A percentile compares a stretch with the other conserved stretches of the same genome.
Conservation (phyloP, 2,888 invertebrate genomes). For the Eubasilissa splendida region DNA sequence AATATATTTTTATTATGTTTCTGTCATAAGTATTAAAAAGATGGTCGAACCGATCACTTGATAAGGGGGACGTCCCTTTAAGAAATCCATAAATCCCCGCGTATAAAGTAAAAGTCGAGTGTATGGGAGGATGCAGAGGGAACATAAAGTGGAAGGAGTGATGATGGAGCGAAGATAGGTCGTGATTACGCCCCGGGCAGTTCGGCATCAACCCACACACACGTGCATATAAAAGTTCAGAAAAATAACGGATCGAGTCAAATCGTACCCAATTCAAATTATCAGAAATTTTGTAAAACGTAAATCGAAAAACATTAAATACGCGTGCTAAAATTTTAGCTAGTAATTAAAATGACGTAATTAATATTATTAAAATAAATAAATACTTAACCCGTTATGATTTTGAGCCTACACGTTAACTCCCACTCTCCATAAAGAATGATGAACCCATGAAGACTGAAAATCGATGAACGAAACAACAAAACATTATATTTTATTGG, state of each 20-base stretch:
- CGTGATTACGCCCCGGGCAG: constrained; percentile 24
- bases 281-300: too few relatives aligned
- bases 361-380: not conserved
- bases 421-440: constrained; percentile 28
- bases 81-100: constrained; percentile 3
- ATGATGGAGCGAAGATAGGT: constrained; percentile 28
- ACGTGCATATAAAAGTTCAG: not conserved
- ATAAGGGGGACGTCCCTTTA: constrained; percentile 4
- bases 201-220: constrained; percentile 14
- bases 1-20: too few relatives aligned
- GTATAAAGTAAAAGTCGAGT: constrained; percentile 1
- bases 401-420: not conserved
- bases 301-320: too few relatives aligned
- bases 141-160: constrained; percentile 27
- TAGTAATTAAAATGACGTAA: not conserved
- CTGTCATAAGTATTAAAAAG: too few relatives aligned
- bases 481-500: constrained; percentile 23
- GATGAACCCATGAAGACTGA: constrained; percentile 27
- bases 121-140: constrained; percentile 2
- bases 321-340: too few relatives aligned
- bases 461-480: constrained; percentile 32
- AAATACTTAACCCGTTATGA: not conserved
- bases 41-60: not conserved
- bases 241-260: too few relatives aligned
- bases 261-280: too few relatives aligned